Evolutionary conservation across 2,888 invertebrate genomes (phyloP), one percentile per base, ranked within the genome.

Genomic region (Drosophila tanythrix): DNA sequence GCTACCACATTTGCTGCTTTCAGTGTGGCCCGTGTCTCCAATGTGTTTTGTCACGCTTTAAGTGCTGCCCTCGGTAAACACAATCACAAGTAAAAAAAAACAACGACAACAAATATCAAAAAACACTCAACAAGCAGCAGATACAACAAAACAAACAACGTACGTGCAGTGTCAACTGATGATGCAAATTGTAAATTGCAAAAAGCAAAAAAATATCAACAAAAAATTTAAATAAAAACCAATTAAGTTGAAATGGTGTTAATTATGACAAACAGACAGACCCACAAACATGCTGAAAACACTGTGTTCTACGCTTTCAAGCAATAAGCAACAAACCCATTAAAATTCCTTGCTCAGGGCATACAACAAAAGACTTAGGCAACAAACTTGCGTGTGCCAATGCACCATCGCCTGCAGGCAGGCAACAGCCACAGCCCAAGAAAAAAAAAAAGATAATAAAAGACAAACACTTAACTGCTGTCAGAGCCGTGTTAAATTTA

Each of bases 11-110:
- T 82, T 87, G 89, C 83, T 89, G 90, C 88, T 88, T 92, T 92
- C 88, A 93, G 93, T 93, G 91, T 91, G 92, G 91, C 92, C 93
- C 92, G 92, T 92, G 93, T 92, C 93, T 91, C 92, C 93, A 92
- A 91, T 91, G 92, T 90, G 92, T 90, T 90, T 91, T 93, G 93
- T 93, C 91, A 90, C 91, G 92, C 88, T 89, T 84, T 81, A 76
- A 79, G 88, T 85, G 82, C 82, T 77, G 85, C 72, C 88, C 64
- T 69, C 89, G 90, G 84, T 83, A 67, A 48, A 63, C 53, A 51
- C 52, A 57, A 65, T 43, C 51, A 59, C 25, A 38, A 25, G 38
- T 38, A 38, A 56, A 27, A 38, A 63, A 53, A 27, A 33, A 38
- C n/a, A 56, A 31, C 48, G 40, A 56, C 67, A 66, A 35, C 35